Base-by-base conservation (phyloP, 2,113 vertebrate species). In the Clarias gariepinus region DNA sequence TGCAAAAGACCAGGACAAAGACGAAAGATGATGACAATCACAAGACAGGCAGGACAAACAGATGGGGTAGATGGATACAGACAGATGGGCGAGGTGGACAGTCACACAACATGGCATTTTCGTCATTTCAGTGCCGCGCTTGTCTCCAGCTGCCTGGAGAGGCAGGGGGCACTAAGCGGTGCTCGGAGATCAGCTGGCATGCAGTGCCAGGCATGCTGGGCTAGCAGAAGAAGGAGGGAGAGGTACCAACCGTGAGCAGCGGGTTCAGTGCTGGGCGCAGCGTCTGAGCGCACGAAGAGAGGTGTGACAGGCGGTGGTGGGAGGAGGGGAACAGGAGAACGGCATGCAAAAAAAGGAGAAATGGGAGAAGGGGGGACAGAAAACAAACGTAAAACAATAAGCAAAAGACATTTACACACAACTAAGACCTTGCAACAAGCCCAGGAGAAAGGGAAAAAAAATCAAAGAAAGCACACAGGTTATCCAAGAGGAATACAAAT, bases 231-330 rank as follows among this genome's bases (percentile, higher is more conserved):
- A 91, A 91, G 85, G 85, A 88, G 90, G 86, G 88, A 95, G 91
- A 93, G 92, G 91, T 95, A 96, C 95, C 94, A 94, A 96, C 95
- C 95, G 93, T 96, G 95, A 94, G 95, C 94, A 92, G 95, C 94
- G 88, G 95, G 94, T 94, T 96, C 95, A 90, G 94, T 93, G 93
- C 94, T 94, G 94, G 94, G 94, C 91, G 92, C 90, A 88, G 93
- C 90, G 91, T 96, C 95, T 96, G 95, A 94, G 94, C 93, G 92
- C 94, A 94, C 93, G 91, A 82, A 92, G 91, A 93, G 92, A 91
- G 91, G 90, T 91, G 93, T 91, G 91, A 89, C 85, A 87, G 91
- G 90, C 91, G 92, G 88, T 52, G 66, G 85, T 63, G 78, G 92
- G 83, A 93, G 94, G 92, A 92, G 91, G 92, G 94, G 89, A 94